Percentiles rank a stretch among this genome's conserved stretches.
These are phyloP conservation scores for Nebria ingens DNA, from an alignment of 1,140 invertebrate species.

Conservation along the genomic window DNA sequence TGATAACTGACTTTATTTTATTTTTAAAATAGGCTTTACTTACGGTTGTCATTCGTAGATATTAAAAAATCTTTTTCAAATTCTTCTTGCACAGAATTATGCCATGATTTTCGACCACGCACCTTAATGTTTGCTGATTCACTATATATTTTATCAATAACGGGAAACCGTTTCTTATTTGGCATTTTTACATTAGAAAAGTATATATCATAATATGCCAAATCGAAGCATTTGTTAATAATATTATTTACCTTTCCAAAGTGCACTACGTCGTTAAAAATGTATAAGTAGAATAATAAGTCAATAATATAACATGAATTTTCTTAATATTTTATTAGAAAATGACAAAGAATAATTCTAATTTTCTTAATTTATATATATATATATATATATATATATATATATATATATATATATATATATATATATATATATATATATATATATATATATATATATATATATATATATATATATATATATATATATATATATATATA, in stretches of 20 bases:
- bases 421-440: too few relatives aligned
- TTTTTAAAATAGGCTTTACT: not conserved
- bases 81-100: not conserved
- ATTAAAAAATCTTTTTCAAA: not conserved
- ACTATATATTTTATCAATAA: not conserved
- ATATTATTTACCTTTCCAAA: too few relatives aligned
- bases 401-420: too few relatives aligned
- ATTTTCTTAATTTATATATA: slow-evolving; percentile 31
- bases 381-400: too few relatives aligned
- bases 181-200: not conserved
- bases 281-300: not conserved
- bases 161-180: not conserved
- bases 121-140: not conserved
- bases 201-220: too few relatives aligned
- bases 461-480: too few relatives aligned
- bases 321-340: slow-evolving; percentile 31
- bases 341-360: slow-evolving; percentile 37
- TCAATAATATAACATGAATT: not conserved
- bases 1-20: too few relatives aligned
- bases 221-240: too few relatives aligned
- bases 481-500: too few relatives aligned
- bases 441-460: too few relatives aligned
- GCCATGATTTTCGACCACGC: not conserved
- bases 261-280: too few relatives aligned
- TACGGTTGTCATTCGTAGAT: not conserved